Percentiles rank a stretch among this genome's conserved stretches.
phyloP scores from a whole-genome alignment of 2,888 invertebrate species.

The Apodemia duryi region DNA sequence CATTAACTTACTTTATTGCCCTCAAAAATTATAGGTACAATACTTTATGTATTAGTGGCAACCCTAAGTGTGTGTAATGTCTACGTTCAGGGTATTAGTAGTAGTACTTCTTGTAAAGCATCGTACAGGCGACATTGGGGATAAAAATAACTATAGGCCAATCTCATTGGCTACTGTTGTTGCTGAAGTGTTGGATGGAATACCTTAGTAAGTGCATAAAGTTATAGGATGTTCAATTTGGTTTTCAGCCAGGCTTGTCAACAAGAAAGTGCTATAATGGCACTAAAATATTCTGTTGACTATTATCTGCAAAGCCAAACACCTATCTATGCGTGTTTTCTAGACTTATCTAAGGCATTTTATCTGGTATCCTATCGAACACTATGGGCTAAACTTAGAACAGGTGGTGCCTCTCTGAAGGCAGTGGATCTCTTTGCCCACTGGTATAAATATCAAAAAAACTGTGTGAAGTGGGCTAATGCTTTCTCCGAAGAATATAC shows the following conservation, averaged over 20 bases:
- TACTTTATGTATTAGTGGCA: too few species aligned
- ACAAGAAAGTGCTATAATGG: too few species aligned
- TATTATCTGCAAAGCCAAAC: too few species aligned
- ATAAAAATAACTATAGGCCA: conserved; percentile 30
- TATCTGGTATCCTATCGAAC: conserved; percentile 12
- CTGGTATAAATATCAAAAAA: conserved; percentile 29
- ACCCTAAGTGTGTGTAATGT: too few species aligned
- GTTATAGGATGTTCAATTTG: too few species aligned
- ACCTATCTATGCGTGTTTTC: too few species aligned
- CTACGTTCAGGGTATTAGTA: too few species aligned
- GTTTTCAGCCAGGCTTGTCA: too few species aligned
- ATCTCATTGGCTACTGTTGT: conserved; percentile 31
- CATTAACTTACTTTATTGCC: too few species aligned
- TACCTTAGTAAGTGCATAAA: conserved; percentile 19
- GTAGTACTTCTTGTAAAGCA: conserved; percentile 32
- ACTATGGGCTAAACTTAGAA: conserved; percentile 21
- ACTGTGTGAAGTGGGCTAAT: conserved; percentile 25
- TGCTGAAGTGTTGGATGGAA: conserved; percentile 30
- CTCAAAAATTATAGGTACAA: too few species aligned
- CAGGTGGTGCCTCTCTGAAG: conserved; percentile 4
- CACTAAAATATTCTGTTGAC: too few species aligned
- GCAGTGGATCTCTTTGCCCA: conserved; percentile 16
- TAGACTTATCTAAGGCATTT: too few species aligned
- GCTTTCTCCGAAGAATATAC: neutral
- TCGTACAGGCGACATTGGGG: conserved; percentile 28